phyloP scores from a whole-genome alignment of 53 echinoderm and acorn worm species.

The Apostichopus leukothele region DNA sequence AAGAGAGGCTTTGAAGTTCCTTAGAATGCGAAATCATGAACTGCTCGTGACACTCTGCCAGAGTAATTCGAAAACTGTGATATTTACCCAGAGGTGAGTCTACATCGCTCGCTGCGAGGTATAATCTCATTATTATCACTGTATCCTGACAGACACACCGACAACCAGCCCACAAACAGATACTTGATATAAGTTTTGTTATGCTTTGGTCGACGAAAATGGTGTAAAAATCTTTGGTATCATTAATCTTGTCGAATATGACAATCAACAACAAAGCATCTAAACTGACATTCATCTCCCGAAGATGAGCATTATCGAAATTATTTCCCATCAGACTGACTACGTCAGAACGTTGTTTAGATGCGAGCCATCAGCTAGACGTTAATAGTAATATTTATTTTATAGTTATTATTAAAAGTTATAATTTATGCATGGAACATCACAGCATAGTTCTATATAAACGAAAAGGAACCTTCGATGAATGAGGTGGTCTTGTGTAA shows the following conservation, averaged over 20 bases:
- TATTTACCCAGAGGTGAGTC: conserved; percentile 4
- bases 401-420: too few species aligned
- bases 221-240: neutral
- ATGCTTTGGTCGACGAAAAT: neutral
- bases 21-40: neutral
- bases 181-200: neutral
- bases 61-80: neutral
- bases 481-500: too few species aligned
- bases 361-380: too few species aligned
- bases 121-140: conserved; percentile 28
- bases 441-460: too few species aligned
- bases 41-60: neutral
- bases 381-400: too few species aligned
- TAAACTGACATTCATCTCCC: neutral
- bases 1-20: too few species aligned
- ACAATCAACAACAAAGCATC: neutral
- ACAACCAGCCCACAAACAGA: neutral
- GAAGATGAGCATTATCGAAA: neutral
- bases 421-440: too few species aligned
- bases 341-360: too few species aligned
- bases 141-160: neutral
- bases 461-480: too few species aligned
- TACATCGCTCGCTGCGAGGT: neutral
- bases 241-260: neutral
- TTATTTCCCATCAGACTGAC: neutral